These are phyloP conservation scores for Hirundo rustica DNA, from an alignment of 2,797 vertebrate genomes.

Conservation along the genomic window DNA sequence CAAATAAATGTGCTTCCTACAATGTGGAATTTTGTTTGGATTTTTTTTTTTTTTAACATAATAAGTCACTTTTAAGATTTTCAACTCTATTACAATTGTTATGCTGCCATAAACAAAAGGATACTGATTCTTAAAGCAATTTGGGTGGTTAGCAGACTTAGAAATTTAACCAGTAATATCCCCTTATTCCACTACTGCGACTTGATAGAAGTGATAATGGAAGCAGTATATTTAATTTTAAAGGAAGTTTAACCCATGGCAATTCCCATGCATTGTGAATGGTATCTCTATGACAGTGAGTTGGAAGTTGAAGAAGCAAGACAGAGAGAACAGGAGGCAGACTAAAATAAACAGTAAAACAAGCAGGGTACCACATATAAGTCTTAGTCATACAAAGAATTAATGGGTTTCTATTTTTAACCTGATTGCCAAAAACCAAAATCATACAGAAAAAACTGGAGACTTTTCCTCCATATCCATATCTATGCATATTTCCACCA, in stretches of 20 bases:
- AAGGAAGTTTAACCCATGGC: neutral
- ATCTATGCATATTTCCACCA: neutral
- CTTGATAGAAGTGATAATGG: neutral
- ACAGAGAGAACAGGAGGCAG: neutral
- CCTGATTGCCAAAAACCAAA: neutral
- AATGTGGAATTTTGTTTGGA: neutral
- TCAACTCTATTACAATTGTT: neutral
- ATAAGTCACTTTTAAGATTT: neutral
- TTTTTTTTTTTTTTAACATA: neutral
- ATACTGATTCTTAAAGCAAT: neutral
- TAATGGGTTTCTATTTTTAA: neutral
- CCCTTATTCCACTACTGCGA: neutral
- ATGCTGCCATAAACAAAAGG: neutral
- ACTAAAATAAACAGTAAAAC: neutral
- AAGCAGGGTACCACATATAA: neutral
- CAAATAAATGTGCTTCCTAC: neutral
- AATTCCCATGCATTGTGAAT: neutral
- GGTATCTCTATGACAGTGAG: neutral
- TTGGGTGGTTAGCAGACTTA: neutral
- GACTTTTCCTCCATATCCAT: neutral
- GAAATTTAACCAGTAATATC: neutral
- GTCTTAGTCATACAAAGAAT: neutral
- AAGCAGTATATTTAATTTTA: neutral
- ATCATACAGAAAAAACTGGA: neutral
- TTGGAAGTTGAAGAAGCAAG: neutral